phyloP scores from a whole-genome alignment of 1,140 invertebrate genomes.

The Pseudachorutes palmiensis region DNA sequence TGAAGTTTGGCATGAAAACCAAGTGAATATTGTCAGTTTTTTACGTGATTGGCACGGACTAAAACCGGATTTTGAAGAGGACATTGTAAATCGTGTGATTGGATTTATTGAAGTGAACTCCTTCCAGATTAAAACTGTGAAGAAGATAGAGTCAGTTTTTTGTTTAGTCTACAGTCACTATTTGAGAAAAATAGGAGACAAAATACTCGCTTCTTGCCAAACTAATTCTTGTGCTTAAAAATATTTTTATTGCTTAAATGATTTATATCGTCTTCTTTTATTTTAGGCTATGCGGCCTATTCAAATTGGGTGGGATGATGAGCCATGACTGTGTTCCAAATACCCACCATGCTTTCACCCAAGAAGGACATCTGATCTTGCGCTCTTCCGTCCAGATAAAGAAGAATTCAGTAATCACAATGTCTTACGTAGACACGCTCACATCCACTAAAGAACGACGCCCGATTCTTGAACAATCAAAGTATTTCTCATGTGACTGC shows the following conservation, averaged over 20 bases:
- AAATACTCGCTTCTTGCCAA: too few relatives aligned
- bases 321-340: slow-evolving; percentile 5
- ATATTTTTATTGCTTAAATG: too few relatives aligned
- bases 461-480: not conserved
- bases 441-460: not conserved
- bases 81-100: slow-evolving; percentile 9
- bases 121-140: slow-evolving; percentile 12
- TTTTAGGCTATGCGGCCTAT: not conserved
- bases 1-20: slow-evolving; percentile 1
- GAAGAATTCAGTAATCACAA: not conserved
- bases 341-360: slow-evolving; percentile 6
- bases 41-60: slow-evolving; percentile 1
- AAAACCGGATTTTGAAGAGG: not conserved
- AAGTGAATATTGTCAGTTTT: slow-evolving; percentile 12
- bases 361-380: slow-evolving; percentile 1
- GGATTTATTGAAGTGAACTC: slow-evolving; percentile 15
- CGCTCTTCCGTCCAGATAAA: slow-evolving; percentile 4
- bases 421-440: not conserved
- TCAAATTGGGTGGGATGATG: not conserved
- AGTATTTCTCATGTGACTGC: slow-evolving; percentile 12
- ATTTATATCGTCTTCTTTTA: not conserved
- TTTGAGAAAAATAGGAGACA: not conserved
- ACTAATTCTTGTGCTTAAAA: too few relatives aligned
- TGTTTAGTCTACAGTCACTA: not conserved
- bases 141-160: slow-evolving; percentile 11